Base-by-base conservation (phyloP, 2,113 vertebrate genomes). In the Sula dactylatra region DNA sequence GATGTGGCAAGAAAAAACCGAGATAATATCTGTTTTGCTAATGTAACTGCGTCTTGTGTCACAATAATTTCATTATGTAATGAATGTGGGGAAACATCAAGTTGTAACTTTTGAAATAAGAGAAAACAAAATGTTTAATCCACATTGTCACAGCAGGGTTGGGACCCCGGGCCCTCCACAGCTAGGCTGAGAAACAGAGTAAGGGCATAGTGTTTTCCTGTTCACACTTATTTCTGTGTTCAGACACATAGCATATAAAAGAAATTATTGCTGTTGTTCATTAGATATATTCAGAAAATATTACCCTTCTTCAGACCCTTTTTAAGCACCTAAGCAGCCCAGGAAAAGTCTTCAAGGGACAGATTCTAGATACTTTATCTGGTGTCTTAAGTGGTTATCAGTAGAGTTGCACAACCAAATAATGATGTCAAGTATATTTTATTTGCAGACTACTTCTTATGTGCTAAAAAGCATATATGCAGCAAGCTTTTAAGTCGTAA, bases 111-210 rank as follows among this genome's bases (percentile, higher is more conserved):
- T 40, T 3, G 7, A 94, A 90, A 45, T 65, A 80, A 58, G 14
- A 26, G 21, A 64, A 54, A 94, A 29, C 6, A 25, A 82, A 65
- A 69, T 55, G 2, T 1, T 59, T 76, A 55, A 64, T 16, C 13
- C 7, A 10, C 42, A 14, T 49, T 71, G 5, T 14, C 7, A 12
- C 9, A 36, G 6, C 7, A 44, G 4, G 3, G 1, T 4, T 56
- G 12, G 4, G n/a, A 58, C 12, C 7, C 7, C 56, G 7, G 2
- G 12, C 0, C 5, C 5, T 49, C 4, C 20, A 24, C 16, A 45
- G 7, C 10, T n/a, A 50, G 24, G 10, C 24, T 76, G 29, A 76
- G 40, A 62, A 69, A 50, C 38, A n/a, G 4, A 36, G 9, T 36
- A 59, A 66, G 22, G 11, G 15, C 4, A 42, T 19, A 49, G 5